Percentiles rank a stretch among this genome's conserved stretches.
phyloP scores from a whole-genome alignment of 2,113 vertebrate genomes.

The Phrynosoma platyrhinos region DNA sequence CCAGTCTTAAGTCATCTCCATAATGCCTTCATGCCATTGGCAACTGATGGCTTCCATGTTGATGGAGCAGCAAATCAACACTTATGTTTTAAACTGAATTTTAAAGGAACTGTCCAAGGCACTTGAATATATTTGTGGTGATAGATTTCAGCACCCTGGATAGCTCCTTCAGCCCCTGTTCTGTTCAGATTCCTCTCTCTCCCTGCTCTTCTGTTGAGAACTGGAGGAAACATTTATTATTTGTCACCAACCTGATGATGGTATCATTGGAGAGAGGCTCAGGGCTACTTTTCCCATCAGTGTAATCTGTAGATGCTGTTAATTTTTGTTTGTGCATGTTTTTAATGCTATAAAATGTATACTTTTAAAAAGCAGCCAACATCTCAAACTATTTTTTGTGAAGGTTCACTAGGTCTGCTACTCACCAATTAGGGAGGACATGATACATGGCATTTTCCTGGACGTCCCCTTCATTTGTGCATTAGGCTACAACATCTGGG shows the following conservation, averaged over 20 bases:
- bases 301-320: background rate
- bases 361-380: background rate
- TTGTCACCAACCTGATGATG: background rate
- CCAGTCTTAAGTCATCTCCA: no score
- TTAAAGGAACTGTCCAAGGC: no score
- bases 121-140: no score
- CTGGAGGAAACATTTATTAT: background rate
- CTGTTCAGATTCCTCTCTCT: no score
- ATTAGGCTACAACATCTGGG: background rate
- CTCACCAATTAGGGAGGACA: background rate
- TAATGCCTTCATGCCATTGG: no score
- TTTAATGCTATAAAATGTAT: background rate
- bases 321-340: background rate
- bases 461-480: conserved; percentile 8
- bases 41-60: no score
- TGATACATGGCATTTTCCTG: conserved; percentile 24
- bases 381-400: accelerated
- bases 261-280: background rate
- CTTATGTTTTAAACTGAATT: no score
- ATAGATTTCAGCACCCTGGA: no score
- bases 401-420: background rate
- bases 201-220: background rate
- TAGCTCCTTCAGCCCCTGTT: no score
- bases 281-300: no score
- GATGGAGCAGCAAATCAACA: no score